Evolutionary conservation across 1,140 invertebrate species (phyloP), one percentile per base, ranked within the genome.

Genomic region (Potamilus streckersoni): DNA sequence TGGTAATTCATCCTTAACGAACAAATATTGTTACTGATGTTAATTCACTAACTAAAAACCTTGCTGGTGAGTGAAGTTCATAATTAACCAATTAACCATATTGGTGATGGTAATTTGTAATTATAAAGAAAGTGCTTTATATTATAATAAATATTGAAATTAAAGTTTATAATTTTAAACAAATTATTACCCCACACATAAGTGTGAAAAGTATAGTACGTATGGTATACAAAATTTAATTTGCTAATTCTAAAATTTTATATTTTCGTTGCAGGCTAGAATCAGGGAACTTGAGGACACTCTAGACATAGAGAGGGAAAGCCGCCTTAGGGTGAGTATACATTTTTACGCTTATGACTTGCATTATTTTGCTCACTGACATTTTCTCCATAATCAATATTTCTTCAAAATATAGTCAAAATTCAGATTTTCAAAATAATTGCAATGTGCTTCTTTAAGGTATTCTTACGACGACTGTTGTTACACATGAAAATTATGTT

Each of bases 271-370:
- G 27, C 74, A 88, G 87, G 63, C 78, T 55, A 77, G 88, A 69
- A 81, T 90, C 78, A 77, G 87, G 65, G 89, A 90, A 77, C 82
- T 90, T 27, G 89, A 90, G 78, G 89, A 90, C 84, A 80, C 85
- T 27, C 76, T 90, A 60, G 89, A 90, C 72, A 67, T 72, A 38
- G 89, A 90, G 77, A 85, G 89, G 78, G 89, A 90, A 59, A 81
- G 81, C 65, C 83, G 88, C 65, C 69, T 89, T 55, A 88, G 89
- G 81, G 89, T 90, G 79, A 83, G 86, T 88, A 31, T n/a, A 64
- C n/a, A 19, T 74, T 31, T n/a, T 12, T 11, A 0, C 49, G 15
- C 61, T 19, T 2, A 11, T 14, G 69, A 61, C 56, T 58, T 49
- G 14, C 11, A 16, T 63, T 27, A 16, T 19, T 69, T 31, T 56